phyloP scores from a whole-genome alignment of 2,113 vertebrate species.

The Cyphomyrus discorhynchus region DNA sequence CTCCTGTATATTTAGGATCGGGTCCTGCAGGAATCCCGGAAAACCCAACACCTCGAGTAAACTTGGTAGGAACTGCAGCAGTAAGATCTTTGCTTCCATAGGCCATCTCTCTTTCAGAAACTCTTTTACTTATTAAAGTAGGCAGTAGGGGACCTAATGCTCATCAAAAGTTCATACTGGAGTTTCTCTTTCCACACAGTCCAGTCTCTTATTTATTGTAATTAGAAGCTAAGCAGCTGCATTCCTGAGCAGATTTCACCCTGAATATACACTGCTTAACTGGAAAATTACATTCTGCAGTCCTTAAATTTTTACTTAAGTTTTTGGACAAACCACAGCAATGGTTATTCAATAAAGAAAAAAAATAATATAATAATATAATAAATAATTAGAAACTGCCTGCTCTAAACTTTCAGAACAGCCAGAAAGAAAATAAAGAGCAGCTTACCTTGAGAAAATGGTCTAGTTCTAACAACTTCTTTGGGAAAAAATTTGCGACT shows the following conservation, averaged over 20 bases:
- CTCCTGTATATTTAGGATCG: conserved; percentile 86
- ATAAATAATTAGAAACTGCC: background rate
- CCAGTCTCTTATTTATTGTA: background rate
- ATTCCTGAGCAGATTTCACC: background rate
- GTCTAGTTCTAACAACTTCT: conserved; percentile 96
- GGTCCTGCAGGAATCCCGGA: conserved; percentile 66
- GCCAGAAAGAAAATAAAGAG: background rate
- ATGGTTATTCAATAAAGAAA: background rate
- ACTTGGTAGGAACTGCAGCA: background rate
- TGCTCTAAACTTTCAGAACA: background rate
- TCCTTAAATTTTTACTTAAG: background rate
- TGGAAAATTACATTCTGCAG: background rate
- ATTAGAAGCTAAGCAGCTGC: background rate
- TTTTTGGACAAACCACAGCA: background rate
- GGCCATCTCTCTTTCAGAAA: background rate
- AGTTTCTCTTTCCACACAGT: background rate
- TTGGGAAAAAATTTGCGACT: conserved; percentile 95
- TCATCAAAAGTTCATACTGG: background rate
- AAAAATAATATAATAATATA: background rate
- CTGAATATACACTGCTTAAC: background rate
- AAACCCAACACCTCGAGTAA: background rate
- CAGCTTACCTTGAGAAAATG: conserved; percentile 84
- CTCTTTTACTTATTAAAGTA: background rate
- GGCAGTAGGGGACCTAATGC: background rate
- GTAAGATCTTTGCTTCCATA: background rate